Base-by-base conservation (phyloP, 2,888 invertebrate species). In the Cephonodes hylas region DNA sequence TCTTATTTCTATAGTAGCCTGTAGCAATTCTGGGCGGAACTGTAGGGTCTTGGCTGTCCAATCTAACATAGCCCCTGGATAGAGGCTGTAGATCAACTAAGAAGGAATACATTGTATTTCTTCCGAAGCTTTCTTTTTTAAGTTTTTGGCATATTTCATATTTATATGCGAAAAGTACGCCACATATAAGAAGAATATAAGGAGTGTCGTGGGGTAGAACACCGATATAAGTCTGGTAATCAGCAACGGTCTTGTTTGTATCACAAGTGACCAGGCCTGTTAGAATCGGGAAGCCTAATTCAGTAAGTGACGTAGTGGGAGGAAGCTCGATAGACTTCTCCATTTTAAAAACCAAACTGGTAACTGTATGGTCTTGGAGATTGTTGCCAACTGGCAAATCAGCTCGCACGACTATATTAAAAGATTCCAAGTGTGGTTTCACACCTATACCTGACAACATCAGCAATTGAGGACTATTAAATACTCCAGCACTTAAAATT, bases 21-120 rank as follows among this genome's bases (percentile, higher is more conserved):
- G 63, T 66, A 7, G 60, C 59, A 0, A 82, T 70, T 0, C 64
- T 0, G 0, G 79, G 80, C 5, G 31, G 8, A 3, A 72, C 76
- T 0, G 18, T 58, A 18, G 75, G 70, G 60, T 79, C 46, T 5
- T 38, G 64, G 8, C 71, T 74, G 3, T 66, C 63, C 10, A 79
- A 60, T 5, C 63, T 59, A 8, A 81, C 66, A 1, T 63, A 63
- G 1, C 83, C 82, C 5, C 61, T 82, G 60, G 95, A 95, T 66
- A 84, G 83, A 0, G 74, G 70, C 44, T 72, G 63, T 4, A 74
- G 15, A 5, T 66, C 6, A 15, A 61, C 59, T 6, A 78, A 13
- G 8, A 66, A 2, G 1, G 59, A 56, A 18, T 68, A 67, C n/a
- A 79, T 18, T 0, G 70, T 31, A 46, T 77, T 66, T 13, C 64